These are phyloP conservation scores for Amia ocellicauda DNA, from an alignment of 2,113 vertebrate species.

Conservation along the genomic window DNA sequence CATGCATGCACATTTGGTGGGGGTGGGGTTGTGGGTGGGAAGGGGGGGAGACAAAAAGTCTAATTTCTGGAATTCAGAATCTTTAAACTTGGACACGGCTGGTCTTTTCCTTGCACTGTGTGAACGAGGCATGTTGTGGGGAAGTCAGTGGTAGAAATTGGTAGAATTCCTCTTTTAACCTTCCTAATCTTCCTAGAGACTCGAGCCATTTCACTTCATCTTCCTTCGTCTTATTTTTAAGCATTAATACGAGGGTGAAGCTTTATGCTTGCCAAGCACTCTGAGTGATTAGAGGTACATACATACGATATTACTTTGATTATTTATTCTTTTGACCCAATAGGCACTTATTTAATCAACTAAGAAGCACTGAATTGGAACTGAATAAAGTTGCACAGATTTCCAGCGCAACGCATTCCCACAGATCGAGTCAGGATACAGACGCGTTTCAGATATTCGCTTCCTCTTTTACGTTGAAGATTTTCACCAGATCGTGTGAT, in stretches of 20 bases:
- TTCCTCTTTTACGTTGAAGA: too few relatives aligned
- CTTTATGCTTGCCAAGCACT: constrained; percentile 53
- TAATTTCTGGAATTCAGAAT: constrained; percentile 34
- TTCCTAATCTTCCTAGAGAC: too few relatives aligned
- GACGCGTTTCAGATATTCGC: too few relatives aligned
- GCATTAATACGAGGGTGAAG: too few relatives aligned
- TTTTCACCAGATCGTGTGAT: too few relatives aligned
- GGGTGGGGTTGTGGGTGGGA: constrained; percentile 1
- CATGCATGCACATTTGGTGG: constrained; percentile 54
- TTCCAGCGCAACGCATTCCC: too few relatives aligned
- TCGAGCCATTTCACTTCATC: too few relatives aligned
- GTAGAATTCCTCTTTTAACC: too few relatives aligned
- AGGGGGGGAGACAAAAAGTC: constrained; percentile 24
- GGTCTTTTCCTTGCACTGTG: constrained; percentile 48
- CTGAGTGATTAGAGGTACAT: constrained; percentile 36
- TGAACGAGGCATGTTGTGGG: constrained; percentile 9
- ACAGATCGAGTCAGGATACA: too few relatives aligned
- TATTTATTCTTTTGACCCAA: constrained; percentile 26
- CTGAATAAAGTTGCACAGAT: not conserved
- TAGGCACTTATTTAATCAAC: constrained; percentile 39
- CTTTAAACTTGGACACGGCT: constrained; percentile 57
- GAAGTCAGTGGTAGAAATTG: too few relatives aligned
- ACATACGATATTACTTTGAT: constrained; percentile 39
- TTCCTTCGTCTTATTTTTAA: too few relatives aligned
- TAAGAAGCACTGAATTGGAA: constrained; percentile 61